Percentiles rank a stretch among this genome's conserved stretches.
phyloP scores from a whole-genome alignment of 2,113 vertebrate species.

The Taxidea taxus region DNA sequence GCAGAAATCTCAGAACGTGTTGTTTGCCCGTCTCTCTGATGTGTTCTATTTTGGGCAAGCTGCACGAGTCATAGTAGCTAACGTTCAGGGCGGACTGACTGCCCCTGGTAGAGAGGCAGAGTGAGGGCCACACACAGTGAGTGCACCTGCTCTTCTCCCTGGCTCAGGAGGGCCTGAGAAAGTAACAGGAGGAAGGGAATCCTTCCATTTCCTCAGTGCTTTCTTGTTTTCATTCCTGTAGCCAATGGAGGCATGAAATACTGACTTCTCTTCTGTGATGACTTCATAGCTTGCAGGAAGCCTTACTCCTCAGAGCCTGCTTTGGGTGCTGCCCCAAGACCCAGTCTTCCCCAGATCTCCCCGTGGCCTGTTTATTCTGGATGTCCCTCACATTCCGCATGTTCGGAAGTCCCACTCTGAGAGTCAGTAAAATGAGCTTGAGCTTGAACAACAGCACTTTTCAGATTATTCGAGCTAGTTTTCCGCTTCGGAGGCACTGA shows the following conservation, averaged over 20 bases:
- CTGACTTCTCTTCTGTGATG: neutral
- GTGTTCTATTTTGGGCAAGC: neutral
- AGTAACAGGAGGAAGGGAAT: neutral
- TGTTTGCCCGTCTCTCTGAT: neutral
- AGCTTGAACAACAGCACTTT: neutral
- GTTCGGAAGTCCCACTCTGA: neutral
- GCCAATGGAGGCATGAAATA: no score
- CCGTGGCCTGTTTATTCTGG: neutral
- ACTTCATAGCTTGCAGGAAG: neutral
- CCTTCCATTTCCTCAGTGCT: neutral
- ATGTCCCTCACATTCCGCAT: neutral
- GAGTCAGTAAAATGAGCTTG: neutral
- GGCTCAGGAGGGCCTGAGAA: neutral
- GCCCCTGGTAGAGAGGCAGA: neutral
- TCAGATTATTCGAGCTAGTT: neutral
- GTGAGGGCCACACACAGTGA: rapidly evolving
- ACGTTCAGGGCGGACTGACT: neutral
- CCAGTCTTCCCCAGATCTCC: neutral
- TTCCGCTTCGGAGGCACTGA: neutral
- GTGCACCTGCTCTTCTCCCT: no score
- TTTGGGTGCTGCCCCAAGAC: neutral
- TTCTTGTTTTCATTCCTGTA: neutral
- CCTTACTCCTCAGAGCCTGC: neutral
- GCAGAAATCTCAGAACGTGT: neutral
- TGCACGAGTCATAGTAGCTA: neutral